These are phyloP conservation scores for Andricus grossulariae DNA, from an alignment of 1,140 invertebrate genomes.

Conservation along the genomic window DNA sequence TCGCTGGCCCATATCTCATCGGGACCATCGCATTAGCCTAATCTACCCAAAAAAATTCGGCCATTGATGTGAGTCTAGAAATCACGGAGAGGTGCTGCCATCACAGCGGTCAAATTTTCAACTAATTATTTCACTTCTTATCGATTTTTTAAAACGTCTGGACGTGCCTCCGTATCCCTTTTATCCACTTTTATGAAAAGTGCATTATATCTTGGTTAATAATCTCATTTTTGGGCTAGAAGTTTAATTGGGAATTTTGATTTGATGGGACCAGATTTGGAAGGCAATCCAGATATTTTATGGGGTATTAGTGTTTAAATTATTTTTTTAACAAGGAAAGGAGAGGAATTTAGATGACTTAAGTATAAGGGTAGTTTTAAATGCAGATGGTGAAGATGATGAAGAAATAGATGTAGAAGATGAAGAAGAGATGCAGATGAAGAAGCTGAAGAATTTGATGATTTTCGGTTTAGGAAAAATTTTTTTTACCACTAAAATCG, in stretches of 20 bases:
- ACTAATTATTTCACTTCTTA: slow-evolving; percentile 60
- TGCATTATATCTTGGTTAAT: neutral
- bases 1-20: slow-evolving; percentile 76
- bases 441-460: too few relatives aligned
- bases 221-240: neutral
- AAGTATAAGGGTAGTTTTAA: neutral
- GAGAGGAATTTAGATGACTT: neutral
- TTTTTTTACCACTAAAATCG: too few relatives aligned
- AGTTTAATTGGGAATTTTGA: too few relatives aligned
- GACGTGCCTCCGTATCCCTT: neutral
- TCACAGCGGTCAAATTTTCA: slow-evolving; percentile 58
- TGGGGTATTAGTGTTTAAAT: too few relatives aligned
- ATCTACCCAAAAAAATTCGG: slow-evolving; percentile 71
- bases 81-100: slow-evolving; percentile 73
- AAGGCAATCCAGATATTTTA: too few relatives aligned
- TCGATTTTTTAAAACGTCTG: slow-evolving; percentile 63
- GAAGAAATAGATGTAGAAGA: too few relatives aligned
- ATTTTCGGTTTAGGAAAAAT: too few relatives aligned
- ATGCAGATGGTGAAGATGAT: neutral
- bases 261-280: too few relatives aligned
- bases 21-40: slow-evolving; percentile 73
- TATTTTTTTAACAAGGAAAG: too few relatives aligned
- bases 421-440: too few relatives aligned
- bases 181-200: neutral
- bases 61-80: slow-evolving; percentile 70